Evolutionary conservation across 1,140 invertebrate genomes (phyloP).

Genomic region (Ctenoplectra terminalis): DNA sequence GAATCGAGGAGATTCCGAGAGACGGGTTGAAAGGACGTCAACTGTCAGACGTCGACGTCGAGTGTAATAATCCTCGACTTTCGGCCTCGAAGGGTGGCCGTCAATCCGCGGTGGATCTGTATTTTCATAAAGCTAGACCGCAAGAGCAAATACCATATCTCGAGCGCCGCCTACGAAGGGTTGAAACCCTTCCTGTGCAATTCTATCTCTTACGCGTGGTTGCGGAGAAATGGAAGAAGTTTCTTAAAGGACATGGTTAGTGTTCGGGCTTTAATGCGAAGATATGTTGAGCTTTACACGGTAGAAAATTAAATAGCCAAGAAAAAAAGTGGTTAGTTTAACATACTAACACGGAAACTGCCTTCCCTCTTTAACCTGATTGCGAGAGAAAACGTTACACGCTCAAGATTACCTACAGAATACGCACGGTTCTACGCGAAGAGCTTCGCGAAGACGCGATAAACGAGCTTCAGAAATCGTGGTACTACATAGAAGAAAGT

Average conservation of each 20-base stretch:
- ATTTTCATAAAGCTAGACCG: constrained; percentile 65
- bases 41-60: constrained; percentile 61
- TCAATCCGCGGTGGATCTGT: constrained; percentile 64
- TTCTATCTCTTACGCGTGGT: constrained; percentile 12
- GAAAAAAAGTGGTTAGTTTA: too few relatives aligned
- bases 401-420: neutral
- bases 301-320: too few relatives aligned
- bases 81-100: constrained; percentile 50
- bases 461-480: neutral
- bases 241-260: neutral
- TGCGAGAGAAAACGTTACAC: neutral
- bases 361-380: neutral
- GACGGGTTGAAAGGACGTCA: constrained; percentile 62
- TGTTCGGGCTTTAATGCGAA: neutral
- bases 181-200: constrained; percentile 22
- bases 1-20: constrained; percentile 26
- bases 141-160: constrained; percentile 63
- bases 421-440: neutral
- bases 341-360: too few relatives aligned
- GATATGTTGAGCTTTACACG: too few relatives aligned
- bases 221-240: constrained; percentile 20
- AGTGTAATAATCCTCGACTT: constrained; percentile 70
- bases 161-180: constrained; percentile 35
- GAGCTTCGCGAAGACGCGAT: neutral
- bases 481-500: neutral